These are phyloP conservation scores for Pristionchus japonicus DNA, from an alignment of 2,888 invertebrate genomes.

Conservation along the genomic window DNA sequence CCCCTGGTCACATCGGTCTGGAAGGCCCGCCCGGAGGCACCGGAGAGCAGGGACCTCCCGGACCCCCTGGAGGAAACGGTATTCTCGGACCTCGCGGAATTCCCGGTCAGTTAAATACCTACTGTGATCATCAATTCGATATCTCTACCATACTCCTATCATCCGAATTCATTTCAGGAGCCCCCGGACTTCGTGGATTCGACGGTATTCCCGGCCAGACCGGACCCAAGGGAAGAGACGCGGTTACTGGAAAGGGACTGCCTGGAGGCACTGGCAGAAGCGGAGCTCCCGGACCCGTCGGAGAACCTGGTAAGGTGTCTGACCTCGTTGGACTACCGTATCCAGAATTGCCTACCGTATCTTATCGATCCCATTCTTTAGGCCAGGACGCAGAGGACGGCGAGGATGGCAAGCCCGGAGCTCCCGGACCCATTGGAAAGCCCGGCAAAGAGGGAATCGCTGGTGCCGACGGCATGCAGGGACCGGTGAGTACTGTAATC, in stretches of 20 bases:
- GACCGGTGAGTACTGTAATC: background rate
- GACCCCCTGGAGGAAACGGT: conserved; percentile 38
- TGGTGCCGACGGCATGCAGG: conserved; percentile 31
- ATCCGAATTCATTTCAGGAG: conserved; percentile 27
- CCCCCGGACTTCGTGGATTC: conserved; percentile 54
- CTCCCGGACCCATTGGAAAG: conserved; percentile 25
- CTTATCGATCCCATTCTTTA: background rate
- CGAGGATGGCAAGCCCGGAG: conserved; percentile 1
- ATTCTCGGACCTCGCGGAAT: background rate
- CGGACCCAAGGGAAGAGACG: conserved; percentile 54
- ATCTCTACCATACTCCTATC: too few relatives aligned
- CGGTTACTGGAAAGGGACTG: conserved; percentile 50
- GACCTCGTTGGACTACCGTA: background rate
- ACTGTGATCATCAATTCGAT: too few relatives aligned
- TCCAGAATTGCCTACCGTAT: background rate
- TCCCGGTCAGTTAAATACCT: background rate
- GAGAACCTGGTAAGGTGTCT: conserved; percentile 51
- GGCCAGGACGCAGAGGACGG: conserved; percentile 5
- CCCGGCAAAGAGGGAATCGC: conserved; percentile 36
- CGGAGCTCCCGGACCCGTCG: conserved; percentile 55
- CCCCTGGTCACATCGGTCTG: conserved; percentile 28
- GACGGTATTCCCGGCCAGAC: conserved; percentile 56
- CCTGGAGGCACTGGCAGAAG: conserved; percentile 55
- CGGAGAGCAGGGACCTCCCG: conserved; percentile 35
- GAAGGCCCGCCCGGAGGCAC: conserved; percentile 37